phyloP scores from a whole-genome alignment of 2,888 invertebrate species.

The Kryphioiulus occultus region DNA sequence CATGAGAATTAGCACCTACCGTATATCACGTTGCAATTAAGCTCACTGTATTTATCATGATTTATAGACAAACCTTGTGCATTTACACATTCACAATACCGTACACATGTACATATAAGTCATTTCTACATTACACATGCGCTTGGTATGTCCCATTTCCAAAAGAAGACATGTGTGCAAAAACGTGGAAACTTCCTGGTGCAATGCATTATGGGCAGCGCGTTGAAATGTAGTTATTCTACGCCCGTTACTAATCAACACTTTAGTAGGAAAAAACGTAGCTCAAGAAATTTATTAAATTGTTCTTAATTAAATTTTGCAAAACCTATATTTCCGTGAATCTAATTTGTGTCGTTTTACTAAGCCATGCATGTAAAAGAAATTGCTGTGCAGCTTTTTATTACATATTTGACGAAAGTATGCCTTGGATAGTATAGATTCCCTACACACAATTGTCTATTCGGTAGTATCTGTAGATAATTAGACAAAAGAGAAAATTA shows the following conservation, averaged over 20 bases:
- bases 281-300: background rate
- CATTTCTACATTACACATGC: too few relatives aligned
- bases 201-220: background rate
- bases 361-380: background rate
- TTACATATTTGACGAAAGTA: background rate
- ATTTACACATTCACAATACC: too few relatives aligned
- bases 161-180: background rate
- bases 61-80: too few relatives aligned
- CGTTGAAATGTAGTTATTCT: background rate
- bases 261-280: background rate
- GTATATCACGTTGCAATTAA: too few relatives aligned
- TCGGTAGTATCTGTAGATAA: background rate
- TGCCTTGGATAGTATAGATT: too few relatives aligned
- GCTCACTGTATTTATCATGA: too few relatives aligned
- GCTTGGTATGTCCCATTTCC: background rate
- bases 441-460: background rate
- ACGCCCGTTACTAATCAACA: background rate
- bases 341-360: background rate
- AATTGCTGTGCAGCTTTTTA: background rate
- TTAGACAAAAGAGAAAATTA: background rate
- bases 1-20: too few relatives aligned
- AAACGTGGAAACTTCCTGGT: background rate
- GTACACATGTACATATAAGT: too few relatives aligned
- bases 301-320: background rate
- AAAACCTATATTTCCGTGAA: background rate